A percentile compares a stretch with the other conserved stretches of the same genome.
Evolutionary conservation across 2,888 invertebrate genomes (phyloP).

Genomic region (Phortica okadai): DNA sequence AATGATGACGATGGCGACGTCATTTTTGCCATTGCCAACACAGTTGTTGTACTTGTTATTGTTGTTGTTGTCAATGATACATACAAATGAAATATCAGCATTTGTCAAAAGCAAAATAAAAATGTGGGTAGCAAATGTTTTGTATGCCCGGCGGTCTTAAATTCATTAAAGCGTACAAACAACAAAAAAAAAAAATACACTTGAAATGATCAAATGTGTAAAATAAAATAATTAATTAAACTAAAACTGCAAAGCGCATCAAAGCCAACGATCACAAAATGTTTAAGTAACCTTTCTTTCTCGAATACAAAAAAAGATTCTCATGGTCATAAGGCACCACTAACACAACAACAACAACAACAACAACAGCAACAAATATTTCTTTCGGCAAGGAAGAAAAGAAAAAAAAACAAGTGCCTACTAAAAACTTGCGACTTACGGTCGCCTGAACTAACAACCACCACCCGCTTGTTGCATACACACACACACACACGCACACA

Average conservation of each 20-base stretch:
- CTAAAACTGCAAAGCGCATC: conserved; percentile 38
- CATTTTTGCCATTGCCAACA: not conserved
- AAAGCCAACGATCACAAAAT: conserved; percentile 12
- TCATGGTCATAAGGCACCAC: conserved; percentile 32
- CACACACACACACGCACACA: not conserved
- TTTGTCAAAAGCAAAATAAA: conserved; percentile 61
- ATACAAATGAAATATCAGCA: conserved; percentile 38
- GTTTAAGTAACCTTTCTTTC: conserved; percentile 15
- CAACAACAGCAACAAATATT: conserved; percentile 38
- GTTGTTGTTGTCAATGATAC: conserved; percentile 27
- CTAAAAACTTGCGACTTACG: not conserved
- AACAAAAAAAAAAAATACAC: conserved; percentile 2
- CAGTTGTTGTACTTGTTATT: not conserved
- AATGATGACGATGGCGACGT: conserved; percentile 14
- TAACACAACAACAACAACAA: conserved; percentile 35
- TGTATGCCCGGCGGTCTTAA: conserved; percentile 3
- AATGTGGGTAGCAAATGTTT: not conserved
- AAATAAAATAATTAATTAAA: conserved; percentile 63
- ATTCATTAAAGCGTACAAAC: not conserved
- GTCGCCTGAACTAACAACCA: not conserved
- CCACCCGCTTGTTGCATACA: not conserved
- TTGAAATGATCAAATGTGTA: conserved; percentile 10
- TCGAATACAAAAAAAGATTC: not conserved
- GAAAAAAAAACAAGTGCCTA: not conserved
- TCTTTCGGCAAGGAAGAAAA: not conserved